Base-by-base conservation (phyloP, 2,888 invertebrate species). In the Macrostomum cliftonense region DNA sequence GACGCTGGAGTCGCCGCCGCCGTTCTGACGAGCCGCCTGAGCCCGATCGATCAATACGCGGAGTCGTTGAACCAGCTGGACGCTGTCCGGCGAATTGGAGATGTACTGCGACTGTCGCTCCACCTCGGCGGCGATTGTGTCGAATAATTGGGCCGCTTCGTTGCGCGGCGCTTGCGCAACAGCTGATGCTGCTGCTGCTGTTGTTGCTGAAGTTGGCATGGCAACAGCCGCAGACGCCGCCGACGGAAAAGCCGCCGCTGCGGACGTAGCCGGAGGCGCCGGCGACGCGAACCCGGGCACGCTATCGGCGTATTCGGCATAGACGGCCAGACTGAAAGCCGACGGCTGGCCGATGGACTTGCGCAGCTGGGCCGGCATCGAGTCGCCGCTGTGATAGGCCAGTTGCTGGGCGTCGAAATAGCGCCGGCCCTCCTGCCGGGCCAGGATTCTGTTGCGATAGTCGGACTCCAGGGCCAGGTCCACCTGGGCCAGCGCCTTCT, bases 301-400 rank as follows among this genome's bases (percentile, higher is more conserved):
- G 68, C 86, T 89, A 55, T 87, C 77, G 0, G 88, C 87, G 69
- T 95, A 95, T 70, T 95, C 95, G 64, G 95, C 93, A 67, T 97
- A 99, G 0, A 97, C 91, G 0, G 82, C 79, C 71, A 89, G 82
- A 66, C 91, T 87, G 53, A 79, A 77, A 1, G 59, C 57, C 2
- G 65, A 63, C 17, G 66, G 65, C 37, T 67, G 63, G 17, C 67
- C 67, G 21, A 36, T 19, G 42, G 64, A 63, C 62, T 63, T 47
- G 13, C 43, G 47, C 19, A 43, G 84, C 60, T 80, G 80, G 64
- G 95, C 93, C 0, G 93, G 89, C 77, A 95, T 82, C 56, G 87
- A 76, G 61, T 95, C 28, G 28, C 28, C 89, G 1, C 82, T 82
- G 72, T 95, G 91, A 69, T 89, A 89, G 7, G 82, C 81, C 42